These are phyloP conservation scores for Autographa pulchrina DNA, from an alignment of 2,888 invertebrate genomes.

Conservation along the genomic window DNA sequence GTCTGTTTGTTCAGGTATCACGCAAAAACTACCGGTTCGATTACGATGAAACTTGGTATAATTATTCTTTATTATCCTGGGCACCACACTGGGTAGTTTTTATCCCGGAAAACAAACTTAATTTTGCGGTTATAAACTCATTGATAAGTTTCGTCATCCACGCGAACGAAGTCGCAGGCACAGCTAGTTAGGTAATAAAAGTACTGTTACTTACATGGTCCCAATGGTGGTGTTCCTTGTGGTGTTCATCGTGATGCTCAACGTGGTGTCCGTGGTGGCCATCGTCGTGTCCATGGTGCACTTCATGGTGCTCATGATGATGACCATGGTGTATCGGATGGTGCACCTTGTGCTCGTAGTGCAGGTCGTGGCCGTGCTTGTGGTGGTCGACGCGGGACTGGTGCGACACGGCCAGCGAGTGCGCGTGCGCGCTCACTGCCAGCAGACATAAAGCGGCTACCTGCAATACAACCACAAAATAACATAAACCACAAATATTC, in stretches of 20 bases:
- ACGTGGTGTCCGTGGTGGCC: constrained; percentile 31
- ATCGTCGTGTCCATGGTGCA: constrained; percentile 34
- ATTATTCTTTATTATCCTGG: too few species aligned
- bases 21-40: too few species aligned
- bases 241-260: constrained; percentile 34
- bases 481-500: constrained; percentile 28
- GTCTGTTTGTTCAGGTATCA: too few species aligned
- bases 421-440: constrained; percentile 66
- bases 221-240: constrained; percentile 47
- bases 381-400: constrained; percentile 68
- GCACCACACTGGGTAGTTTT: too few species aligned
- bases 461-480: constrained; percentile 54
- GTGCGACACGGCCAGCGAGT: constrained; percentile 72
- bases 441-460: constrained; percentile 68
- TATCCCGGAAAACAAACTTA: too few species aligned
- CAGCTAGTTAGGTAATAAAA: background rate
- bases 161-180: too few species aligned
- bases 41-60: too few species aligned
- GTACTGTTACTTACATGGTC: constrained; percentile 62
- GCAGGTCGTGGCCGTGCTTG: constrained; percentile 52
- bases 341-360: constrained; percentile 56
- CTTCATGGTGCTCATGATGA: constrained; percentile 36
- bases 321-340: constrained; percentile 53
- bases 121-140: too few species aligned
- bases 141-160: too few species aligned